Evolutionary conservation across 2,797 vertebrate species (phyloP).

Genomic region (Oryzias dopingdopingensis): DNA sequence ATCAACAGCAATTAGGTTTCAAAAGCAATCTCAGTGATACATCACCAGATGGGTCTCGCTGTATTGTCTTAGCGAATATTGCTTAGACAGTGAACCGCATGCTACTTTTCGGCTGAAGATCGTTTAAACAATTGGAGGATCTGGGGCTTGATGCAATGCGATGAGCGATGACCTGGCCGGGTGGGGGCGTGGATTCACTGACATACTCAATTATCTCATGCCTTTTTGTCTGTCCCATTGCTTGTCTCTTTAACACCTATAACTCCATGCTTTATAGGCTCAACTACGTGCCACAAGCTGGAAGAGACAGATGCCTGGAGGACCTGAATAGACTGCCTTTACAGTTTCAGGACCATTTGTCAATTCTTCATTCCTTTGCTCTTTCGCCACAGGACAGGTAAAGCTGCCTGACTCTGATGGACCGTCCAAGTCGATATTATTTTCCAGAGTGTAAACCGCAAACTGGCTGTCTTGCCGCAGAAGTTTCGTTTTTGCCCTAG

Average conservation of each 20-base stretch:
- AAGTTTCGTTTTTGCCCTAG: constrained; percentile 40
- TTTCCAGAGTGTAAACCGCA: constrained; percentile 44
- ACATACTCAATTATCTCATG: constrained; percentile 70
- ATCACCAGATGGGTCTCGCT: constrained; percentile 63
- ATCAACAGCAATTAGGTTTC: constrained; percentile 69
- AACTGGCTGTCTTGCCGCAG: constrained; percentile 41
- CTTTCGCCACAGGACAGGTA: constrained; percentile 50
- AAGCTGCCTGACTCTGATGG: constrained; percentile 58
- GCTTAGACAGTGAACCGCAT: constrained; percentile 53
- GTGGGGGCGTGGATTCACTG: constrained; percentile 66
- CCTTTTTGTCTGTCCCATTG: constrained; percentile 64
- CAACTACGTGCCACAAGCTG: constrained; percentile 66
- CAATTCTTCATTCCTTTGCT: constrained; percentile 74
- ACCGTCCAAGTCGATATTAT: constrained; percentile 57
- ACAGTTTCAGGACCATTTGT: constrained; percentile 70
- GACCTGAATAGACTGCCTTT: constrained; percentile 74
- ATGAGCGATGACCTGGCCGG: constrained; percentile 55
- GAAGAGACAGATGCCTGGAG: constrained; percentile 71
- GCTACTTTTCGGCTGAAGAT: constrained; percentile 43
- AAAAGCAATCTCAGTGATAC: constrained; percentile 62
- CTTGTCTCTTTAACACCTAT: constrained; percentile 67
- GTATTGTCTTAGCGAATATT: constrained; percentile 60
- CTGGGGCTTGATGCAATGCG: constrained; percentile 37
- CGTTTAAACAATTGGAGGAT: constrained; percentile 25
- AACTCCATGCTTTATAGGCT: constrained; percentile 72